Base-by-base conservation (phyloP, 2,888 invertebrate genomes). In the Isoperla grammatica region DNA sequence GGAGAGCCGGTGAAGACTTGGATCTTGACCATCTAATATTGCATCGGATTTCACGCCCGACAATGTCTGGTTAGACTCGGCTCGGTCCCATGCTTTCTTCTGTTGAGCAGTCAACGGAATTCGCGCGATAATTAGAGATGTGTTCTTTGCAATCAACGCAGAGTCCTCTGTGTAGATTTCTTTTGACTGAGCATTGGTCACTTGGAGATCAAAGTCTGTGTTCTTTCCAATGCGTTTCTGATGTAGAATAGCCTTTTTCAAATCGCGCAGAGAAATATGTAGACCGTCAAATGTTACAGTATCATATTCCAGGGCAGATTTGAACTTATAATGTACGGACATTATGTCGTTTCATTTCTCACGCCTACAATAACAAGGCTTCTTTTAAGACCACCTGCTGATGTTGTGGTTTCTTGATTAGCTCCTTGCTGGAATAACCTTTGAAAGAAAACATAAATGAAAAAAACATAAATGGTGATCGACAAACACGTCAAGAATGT, bases 261-360 rank as follows among this genome's bases (percentile, higher is more conserved):
- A 80, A 74, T 99, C 98, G 49, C 87, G 88, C 67, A 97, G 90
- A 46, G 95, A 93, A 71, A 99, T 96, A 74, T 95, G 92, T 61
- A 98, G 81, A 61, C 97, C 98, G 82, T 97, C 96, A 74, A 97
- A 96, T 40, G 94, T 93, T 64, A 99, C 87, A 8, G 96, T 96
- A 74, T 97, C 95, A 78, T 90, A 95, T 75, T 96, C 94, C 72
- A 94, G 80, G 63, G 94, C 90, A 71, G 95, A 95, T 79, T 97
- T 97, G 75, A 99, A 98, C 77, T 98, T 98, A 78, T 97, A 99
- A 77, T 98, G 97, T 67, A 99, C 94, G 71, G 95, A 96, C 88
- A 95, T 95, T 49, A 3, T 49, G 46, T 20, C 60, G 43, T 56
- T 29, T 53, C 13, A 50, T 48, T 50, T 29, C 46, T 4, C 46